phyloP scores from a whole-genome alignment of 2,797 vertebrate species.

The Rhyacichthys aspro region DNA sequence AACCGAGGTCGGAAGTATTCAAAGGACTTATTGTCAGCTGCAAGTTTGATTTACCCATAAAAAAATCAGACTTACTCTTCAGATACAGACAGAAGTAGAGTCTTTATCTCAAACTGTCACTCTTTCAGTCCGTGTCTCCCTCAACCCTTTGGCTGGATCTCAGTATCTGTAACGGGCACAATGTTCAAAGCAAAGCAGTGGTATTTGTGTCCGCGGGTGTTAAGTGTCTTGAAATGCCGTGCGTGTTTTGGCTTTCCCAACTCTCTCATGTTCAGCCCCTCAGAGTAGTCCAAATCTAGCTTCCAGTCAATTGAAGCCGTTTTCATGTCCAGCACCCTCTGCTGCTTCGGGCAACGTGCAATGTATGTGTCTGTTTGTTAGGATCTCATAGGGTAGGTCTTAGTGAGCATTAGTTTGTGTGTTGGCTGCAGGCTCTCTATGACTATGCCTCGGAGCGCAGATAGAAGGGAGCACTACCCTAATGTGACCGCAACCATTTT shows the following conservation, averaged over 20 bases:
- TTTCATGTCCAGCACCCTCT: conserved; percentile 57
- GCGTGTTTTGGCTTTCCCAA: conserved; percentile 10
- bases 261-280: conserved; percentile 26
- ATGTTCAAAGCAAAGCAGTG: conserved; percentile 58
- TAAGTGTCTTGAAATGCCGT: conserved; percentile 42
- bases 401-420: conserved; percentile 15
- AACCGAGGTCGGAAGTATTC: conserved; percentile 42
- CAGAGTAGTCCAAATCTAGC: conserved; percentile 51
- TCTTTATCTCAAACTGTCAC: conserved; percentile 57
- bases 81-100: conserved; percentile 35
- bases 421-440: conserved; percentile 30
- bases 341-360: conserved; percentile 42
- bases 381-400: background rate
- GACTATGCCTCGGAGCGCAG: conserved; percentile 28
- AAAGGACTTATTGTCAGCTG: conserved; percentile 39
- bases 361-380: conserved; percentile 11
- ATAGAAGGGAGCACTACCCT: background rate
- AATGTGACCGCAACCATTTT: conserved; percentile 4
- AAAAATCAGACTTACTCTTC: conserved; percentile 44
- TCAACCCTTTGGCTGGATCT: conserved; percentile 63
- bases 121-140: conserved; percentile 29
- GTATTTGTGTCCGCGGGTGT: conserved; percentile 49
- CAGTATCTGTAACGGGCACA: conserved; percentile 60
- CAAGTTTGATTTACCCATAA: conserved; percentile 37
- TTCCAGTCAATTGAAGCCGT: conserved; percentile 68